Percentiles rank a stretch among this genome's conserved stretches.
Conservation (phyloP, 2,797 vertebrate genomes). For the Sebastes cheni region DNA sequence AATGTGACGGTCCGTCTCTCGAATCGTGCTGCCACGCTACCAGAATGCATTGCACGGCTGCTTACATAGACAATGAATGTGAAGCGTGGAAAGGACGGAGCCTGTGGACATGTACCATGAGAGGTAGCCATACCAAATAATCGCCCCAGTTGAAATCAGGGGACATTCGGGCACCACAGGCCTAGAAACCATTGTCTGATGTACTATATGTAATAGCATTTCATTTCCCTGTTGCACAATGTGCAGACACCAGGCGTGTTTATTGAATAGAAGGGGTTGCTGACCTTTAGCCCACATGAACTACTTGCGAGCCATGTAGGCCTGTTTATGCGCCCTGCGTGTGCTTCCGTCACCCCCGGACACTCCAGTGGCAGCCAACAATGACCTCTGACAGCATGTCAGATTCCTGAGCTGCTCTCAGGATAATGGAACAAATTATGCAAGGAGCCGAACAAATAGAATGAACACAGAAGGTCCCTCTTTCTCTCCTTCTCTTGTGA, state of each 20-base stretch:
- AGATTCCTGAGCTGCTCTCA: slow-evolving; percentile 37
- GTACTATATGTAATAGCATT: background rate
- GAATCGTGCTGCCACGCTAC: too few relatives aligned
- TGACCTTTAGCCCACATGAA: slow-evolving; percentile 37
- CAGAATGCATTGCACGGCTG: background rate
- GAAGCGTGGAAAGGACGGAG: too few relatives aligned
- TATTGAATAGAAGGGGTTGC: slow-evolving; percentile 31
- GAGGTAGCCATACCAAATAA: background rate
- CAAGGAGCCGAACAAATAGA: slow-evolving; percentile 45
- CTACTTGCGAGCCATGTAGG: slow-evolving; percentile 18
- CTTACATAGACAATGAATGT: too few relatives aligned
- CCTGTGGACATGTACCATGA: too few relatives aligned
- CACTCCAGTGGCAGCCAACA: slow-evolving; percentile 34
- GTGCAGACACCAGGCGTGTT: slow-evolving; percentile 25
- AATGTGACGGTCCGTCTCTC: too few relatives aligned
- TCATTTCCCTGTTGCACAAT: slow-evolving; percentile 2
- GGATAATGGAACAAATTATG: slow-evolving; percentile 54
- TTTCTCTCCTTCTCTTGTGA: slow-evolving; percentile 3
- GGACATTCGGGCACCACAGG: background rate
- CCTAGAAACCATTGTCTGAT: background rate
- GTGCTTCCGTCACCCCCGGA: slow-evolving; percentile 30
- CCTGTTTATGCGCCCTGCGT: slow-evolving; percentile 33
- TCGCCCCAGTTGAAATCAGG: background rate
- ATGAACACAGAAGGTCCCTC: slow-evolving; percentile 1
- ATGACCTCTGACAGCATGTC: slow-evolving; percentile 47